phyloP scores from a whole-genome alignment of 1,140 invertebrate species.

The Diorhabda sublineata region DNA sequence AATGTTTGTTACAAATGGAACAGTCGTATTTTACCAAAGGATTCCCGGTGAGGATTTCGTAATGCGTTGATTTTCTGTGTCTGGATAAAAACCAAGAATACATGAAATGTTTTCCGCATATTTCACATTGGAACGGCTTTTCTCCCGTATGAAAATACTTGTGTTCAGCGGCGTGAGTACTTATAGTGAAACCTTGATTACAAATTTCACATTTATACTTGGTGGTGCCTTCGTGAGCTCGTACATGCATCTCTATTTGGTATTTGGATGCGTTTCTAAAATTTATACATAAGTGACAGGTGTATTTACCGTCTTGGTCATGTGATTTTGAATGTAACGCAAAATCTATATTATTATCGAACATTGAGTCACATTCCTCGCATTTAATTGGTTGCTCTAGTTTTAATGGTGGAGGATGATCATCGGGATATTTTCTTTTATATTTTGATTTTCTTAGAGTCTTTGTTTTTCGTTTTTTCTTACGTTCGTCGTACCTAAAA shows the following conservation, averaged over 20 bases:
- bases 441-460: too few species aligned
- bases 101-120: constrained; percentile 55
- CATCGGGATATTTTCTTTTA: constrained; percentile 17
- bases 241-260: constrained; percentile 45
- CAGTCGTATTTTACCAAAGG: constrained; percentile 44
- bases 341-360: constrained; percentile 31
- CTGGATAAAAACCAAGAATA: constrained; percentile 44
- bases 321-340: constrained; percentile 44
- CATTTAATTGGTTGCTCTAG: constrained; percentile 31
- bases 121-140: constrained; percentile 59
- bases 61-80: constrained; percentile 42
- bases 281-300: constrained; percentile 50
- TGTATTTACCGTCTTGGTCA: constrained; percentile 48
- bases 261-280: constrained; percentile 41
- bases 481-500: too few species aligned
- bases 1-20: constrained; percentile 43
- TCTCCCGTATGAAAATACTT: constrained; percentile 55
- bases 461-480: too few species aligned
- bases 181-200: constrained; percentile 50
- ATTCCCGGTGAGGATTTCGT: constrained; percentile 44
- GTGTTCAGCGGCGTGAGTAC: constrained; percentile 48
- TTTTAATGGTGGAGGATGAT: constrained; percentile 54
- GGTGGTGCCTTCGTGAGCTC: constrained; percentile 46
- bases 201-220: constrained; percentile 53
- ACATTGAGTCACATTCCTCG: constrained; percentile 34